Conservation (phyloP, 2,113 vertebrate species). For the Nanger granti region DNA sequence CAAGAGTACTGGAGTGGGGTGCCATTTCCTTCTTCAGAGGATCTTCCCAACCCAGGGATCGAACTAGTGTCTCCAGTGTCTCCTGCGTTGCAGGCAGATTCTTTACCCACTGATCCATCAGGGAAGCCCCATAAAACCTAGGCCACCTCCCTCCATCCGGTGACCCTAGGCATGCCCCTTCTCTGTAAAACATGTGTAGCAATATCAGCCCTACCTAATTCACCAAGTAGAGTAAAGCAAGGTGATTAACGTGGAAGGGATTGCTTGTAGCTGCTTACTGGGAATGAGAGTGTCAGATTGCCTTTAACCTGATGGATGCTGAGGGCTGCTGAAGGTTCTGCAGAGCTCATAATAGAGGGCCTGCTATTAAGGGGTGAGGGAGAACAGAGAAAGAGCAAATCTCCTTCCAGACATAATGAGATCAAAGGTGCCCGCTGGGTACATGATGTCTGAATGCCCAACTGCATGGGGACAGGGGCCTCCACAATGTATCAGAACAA, state of each 20-base stretch:
- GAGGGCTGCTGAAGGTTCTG: not conserved
- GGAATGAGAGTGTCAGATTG: not conserved
- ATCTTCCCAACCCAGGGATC: not conserved
- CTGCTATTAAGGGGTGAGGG: not conserved
- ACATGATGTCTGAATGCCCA: not conserved
- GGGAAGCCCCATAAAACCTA: not conserved
- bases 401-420: not conserved
- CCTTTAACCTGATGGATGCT: not conserved
- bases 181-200: not conserved
- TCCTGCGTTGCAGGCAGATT: not conserved
- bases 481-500: not conserved
- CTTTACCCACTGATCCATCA: not conserved
- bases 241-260: slow-evolving; percentile 7
- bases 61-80: not conserved
- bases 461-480: not conserved
- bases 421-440: not conserved
- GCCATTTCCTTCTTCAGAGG: not conserved
- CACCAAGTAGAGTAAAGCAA: not conserved
- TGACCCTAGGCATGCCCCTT: not conserved
- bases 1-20: too few species aligned
- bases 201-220: not conserved
- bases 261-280: not conserved
- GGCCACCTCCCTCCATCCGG: not conserved
- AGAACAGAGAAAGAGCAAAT: not conserved
- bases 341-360: not conserved